phyloP scores from a whole-genome alignment of 2,797 vertebrate species.

The Platalea minor region DNA sequence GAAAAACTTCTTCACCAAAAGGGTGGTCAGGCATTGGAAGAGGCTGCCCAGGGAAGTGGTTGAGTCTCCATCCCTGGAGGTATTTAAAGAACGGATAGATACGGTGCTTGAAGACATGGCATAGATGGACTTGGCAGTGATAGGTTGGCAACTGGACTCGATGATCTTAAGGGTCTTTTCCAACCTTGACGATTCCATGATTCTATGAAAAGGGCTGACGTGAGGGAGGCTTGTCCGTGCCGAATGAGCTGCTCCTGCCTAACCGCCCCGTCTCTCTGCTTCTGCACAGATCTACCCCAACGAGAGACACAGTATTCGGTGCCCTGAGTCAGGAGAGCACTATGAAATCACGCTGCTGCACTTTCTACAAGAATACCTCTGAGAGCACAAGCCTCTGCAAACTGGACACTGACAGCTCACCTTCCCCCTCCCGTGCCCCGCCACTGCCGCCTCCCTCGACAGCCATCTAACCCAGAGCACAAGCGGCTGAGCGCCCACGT shows the following conservation, averaged over 20 bases:
- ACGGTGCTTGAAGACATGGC: too few species aligned
- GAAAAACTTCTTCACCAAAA: too few species aligned
- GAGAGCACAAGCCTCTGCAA: slow-evolving; percentile 70
- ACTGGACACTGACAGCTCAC: slow-evolving; percentile 43
- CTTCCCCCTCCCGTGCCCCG: slow-evolving; percentile 13
- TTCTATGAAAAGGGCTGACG: neutral
- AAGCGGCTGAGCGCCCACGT: neutral
- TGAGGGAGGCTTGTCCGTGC: neutral
- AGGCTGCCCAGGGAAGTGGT: too few species aligned
- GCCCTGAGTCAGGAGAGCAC: slow-evolving; percentile 98
- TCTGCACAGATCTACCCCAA: slow-evolving; percentile 92
- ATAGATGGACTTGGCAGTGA: too few species aligned
- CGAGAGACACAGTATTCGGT: slow-evolving; percentile 98
- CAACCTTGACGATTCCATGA: too few species aligned
- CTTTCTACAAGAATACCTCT: slow-evolving; percentile 99
- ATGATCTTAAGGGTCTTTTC: too few species aligned
- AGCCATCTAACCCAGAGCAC: slow-evolving; percentile 55
- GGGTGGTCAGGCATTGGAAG: too few species aligned
- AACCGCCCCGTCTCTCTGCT: neutral
- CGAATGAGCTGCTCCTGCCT: neutral
- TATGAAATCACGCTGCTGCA: slow-evolving; percentile 99
- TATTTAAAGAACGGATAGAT: too few species aligned
- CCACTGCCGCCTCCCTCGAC: neutral
- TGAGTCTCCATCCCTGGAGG: too few species aligned
- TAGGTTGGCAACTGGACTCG: too few species aligned